Base-by-base conservation (phyloP, 2,797 vertebrate genomes). In the Anniella stebbinsi region DNA sequence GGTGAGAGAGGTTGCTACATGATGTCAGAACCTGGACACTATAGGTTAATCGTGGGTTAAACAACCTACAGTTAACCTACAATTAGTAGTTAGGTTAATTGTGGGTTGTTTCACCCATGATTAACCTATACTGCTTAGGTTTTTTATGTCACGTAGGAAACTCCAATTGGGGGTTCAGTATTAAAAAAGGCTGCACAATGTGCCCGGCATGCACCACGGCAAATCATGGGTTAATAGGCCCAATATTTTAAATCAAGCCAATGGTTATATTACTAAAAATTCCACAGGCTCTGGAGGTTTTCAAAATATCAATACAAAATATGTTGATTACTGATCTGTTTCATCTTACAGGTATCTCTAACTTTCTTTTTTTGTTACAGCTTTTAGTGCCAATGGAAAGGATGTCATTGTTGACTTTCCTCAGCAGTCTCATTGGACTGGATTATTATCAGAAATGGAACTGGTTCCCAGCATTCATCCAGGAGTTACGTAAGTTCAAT, bases 341-440 rank as follows among this genome's bases (percentile, higher is more conserved):
- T 33, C 18, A 1, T 45, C 12, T 15, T 63, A 17, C 45, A 88
- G 54, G 10, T 30, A 80, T 1, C 41, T 57, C 23, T 33, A 86
- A 51, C 83, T 75, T 89, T n/a, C 0, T 92, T 92, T 57, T 90
- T 88, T 72, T 95, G 5, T 91, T 30, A 70, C 88, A 99, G 99
- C 99, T 90, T 99, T 99, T 96, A 99, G 99, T 97, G 99, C 99
- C 96, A 99, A 99, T 90, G 99, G 99, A 57, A 99, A 99, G 95
- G 99, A 99, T 89, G 98, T 99, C 93, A 99, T 99, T 1, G 99
- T 99, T 2, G 99, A 99, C 94, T 99, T 99, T 88, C 98, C 99
- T 48, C 99, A 99, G 94, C 99, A 99, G 95, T 99, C 99, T 3
- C 99, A 99, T 93, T 99, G 99, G 99, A 99, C 99, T 2, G 99